Conservation (phyloP, 2,797 vertebrate species). For the Pangasius larnaudii region DNA sequence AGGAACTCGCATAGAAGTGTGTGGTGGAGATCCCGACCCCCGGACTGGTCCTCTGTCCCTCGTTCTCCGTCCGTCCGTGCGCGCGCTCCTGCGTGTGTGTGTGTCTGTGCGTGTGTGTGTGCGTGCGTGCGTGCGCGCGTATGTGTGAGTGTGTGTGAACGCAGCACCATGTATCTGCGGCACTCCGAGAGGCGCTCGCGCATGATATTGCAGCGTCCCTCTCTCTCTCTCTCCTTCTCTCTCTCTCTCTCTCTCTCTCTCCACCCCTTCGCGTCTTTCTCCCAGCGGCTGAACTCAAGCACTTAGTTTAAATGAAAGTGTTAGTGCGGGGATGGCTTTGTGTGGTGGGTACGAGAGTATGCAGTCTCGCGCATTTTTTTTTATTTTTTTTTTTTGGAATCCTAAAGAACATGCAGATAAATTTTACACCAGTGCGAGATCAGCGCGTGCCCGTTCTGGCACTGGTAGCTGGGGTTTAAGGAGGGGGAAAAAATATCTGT, state of each 20-base stretch:
- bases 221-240: slow-evolving; percentile 60
- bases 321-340: slow-evolving; percentile 17
- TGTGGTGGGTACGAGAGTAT: slow-evolving; percentile 1
- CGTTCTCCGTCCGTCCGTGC: slow-evolving; percentile 77
- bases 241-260: slow-evolving; percentile 62
- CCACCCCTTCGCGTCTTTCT: slow-evolving; percentile 68
- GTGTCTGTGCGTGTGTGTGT: slow-evolving; percentile 78
- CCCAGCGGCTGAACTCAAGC: slow-evolving; percentile 86
- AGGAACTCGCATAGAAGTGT: slow-evolving; percentile 47
- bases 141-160: slow-evolving; percentile 81
- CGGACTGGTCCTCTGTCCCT: slow-evolving; percentile 66
- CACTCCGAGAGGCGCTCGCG: slow-evolving; percentile 90
- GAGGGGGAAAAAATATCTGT: neutral
- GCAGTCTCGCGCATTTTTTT: neutral
- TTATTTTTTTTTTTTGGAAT: slow-evolving; percentile 5
- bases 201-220: slow-evolving; percentile 92
- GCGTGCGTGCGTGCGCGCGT: slow-evolving; percentile 75
- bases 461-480: neutral
- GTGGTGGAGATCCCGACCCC: slow-evolving; percentile 55
- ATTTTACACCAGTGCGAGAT: neutral
- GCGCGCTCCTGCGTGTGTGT: slow-evolving; percentile 73
- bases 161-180: slow-evolving; percentile 87
- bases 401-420: slow-evolving; percentile 3
- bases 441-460: neutral
- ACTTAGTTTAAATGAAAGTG: slow-evolving; percentile 78